A percentile compares a stretch with the other conserved stretches of the same genome.
phyloP scores from a whole-genome alignment of 2,888 invertebrate genomes.

The Pristionchus mayeri region DNA sequence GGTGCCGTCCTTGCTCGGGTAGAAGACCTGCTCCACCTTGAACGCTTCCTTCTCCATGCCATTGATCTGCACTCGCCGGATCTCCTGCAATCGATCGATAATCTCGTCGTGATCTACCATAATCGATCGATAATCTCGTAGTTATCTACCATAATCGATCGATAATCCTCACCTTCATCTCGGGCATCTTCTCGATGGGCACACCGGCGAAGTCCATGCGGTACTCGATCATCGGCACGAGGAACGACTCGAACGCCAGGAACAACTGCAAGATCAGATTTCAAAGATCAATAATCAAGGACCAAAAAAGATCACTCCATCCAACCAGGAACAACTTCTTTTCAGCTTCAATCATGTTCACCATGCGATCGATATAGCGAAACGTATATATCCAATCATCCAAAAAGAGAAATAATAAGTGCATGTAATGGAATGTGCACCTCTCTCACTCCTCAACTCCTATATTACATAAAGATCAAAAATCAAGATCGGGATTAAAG shows the following conservation, averaged over 20 bases:
- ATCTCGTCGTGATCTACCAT: background rate
- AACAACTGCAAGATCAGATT: conserved; percentile 81
- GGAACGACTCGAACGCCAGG: conserved; percentile 93
- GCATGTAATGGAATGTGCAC: no score
- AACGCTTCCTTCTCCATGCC: conserved; percentile 87
- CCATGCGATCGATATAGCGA: no score
- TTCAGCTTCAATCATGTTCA: no score
- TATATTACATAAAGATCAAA: no score
- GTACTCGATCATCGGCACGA: conserved; percentile 90
- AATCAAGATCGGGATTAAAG: no score
- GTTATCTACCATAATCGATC: background rate
- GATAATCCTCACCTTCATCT: conserved; percentile 57
- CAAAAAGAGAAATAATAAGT: no score
- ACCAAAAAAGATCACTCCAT: background rate
- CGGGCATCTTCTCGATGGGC: conserved; percentile 78
- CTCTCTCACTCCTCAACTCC: no score
- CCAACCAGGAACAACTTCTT: no score
- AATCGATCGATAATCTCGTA: background rate
- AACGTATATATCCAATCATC: no score
- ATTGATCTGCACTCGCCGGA: conserved; percentile 88
- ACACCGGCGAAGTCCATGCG: conserved; percentile 85
- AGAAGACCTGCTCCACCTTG: conserved; percentile 91
- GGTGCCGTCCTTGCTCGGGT: conserved; percentile 91
- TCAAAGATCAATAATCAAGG: background rate
- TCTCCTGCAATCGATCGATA: conserved; percentile 80